Evolutionary conservation across 1,140 invertebrate species (phyloP).

Genomic region (Drosophila kikkawai): DNA sequence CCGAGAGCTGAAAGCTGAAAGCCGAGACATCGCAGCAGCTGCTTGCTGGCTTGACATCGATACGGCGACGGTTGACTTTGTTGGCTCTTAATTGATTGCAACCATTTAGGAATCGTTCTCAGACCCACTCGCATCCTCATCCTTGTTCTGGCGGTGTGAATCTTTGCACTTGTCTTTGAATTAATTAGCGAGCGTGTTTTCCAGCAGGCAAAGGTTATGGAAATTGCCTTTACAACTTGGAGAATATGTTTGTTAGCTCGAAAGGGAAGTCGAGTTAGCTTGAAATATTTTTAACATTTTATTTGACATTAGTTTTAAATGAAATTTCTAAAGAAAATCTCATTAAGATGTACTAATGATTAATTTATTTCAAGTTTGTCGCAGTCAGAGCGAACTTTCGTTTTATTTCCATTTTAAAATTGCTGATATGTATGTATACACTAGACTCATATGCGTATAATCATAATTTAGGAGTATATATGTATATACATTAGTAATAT

Average conservation of each 20-base stretch:
- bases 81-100: slow-evolving; percentile 79
- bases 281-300: no score
- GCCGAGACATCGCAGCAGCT: no score
- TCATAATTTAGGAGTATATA: no score
- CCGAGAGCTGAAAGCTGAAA: not conserved
- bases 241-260: not conserved
- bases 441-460: no score
- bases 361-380: no score
- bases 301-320: not conserved
- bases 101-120: slow-evolving; percentile 59
- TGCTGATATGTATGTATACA: no score
- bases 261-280: not conserved
- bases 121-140: not conserved
- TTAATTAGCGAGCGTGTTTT: slow-evolving; percentile 60
- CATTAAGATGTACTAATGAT: no score
- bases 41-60: slow-evolving; percentile 58
- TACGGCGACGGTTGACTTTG: slow-evolving; percentile 64
- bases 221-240: slow-evolving; percentile 28
- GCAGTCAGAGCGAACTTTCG: no score
- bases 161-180: slow-evolving; percentile 74
- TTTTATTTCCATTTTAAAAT: no score
- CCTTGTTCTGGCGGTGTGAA: slow-evolving; percentile 58
- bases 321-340: not conserved
- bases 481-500: no score
- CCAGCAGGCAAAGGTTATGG: slow-evolving; percentile 31